Conservation (phyloP, 2,888 invertebrate genomes). For the Hyposoter dolosus region DNA sequence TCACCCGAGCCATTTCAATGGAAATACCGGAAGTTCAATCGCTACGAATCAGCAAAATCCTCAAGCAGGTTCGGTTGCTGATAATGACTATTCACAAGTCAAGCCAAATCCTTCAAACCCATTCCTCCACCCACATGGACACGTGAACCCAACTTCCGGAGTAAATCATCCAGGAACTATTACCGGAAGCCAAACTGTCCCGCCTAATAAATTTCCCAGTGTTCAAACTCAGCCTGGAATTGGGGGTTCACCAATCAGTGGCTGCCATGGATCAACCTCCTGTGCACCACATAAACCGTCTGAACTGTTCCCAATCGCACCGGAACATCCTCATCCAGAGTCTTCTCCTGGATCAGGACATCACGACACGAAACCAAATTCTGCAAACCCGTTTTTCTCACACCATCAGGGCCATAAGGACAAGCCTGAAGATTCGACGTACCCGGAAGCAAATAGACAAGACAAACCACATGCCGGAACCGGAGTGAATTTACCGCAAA, state of each 20-base stretch:
- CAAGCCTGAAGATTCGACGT: background rate
- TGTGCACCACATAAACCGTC: constrained; percentile 31
- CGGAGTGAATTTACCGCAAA: background rate
- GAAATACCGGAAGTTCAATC: background rate
- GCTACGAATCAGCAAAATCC: background rate
- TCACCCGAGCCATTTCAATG: constrained; percentile 14
- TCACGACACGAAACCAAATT: constrained; percentile 11
- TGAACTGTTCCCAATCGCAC: background rate
- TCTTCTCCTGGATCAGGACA: background rate
- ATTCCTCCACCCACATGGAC: constrained; percentile 2
- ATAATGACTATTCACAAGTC: background rate
- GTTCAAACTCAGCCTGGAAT: background rate
- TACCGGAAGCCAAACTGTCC: background rate
- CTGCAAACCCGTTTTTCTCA: constrained; percentile 43
- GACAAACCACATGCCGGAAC: background rate
- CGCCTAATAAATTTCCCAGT: background rate
- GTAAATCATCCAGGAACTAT: background rate
- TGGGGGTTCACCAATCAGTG: background rate
- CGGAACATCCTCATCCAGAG: background rate
- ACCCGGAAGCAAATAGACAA: background rate
- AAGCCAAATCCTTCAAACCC: constrained; percentile 33
- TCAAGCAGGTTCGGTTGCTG: constrained; percentile 10
- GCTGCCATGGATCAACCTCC: constrained; percentile 9
- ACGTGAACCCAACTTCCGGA: background rate
- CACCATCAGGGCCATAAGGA: background rate